Conservation (phyloP, 35 echinoderm and acorn worm genomes). For the Lytechinus variegatus region DNA sequence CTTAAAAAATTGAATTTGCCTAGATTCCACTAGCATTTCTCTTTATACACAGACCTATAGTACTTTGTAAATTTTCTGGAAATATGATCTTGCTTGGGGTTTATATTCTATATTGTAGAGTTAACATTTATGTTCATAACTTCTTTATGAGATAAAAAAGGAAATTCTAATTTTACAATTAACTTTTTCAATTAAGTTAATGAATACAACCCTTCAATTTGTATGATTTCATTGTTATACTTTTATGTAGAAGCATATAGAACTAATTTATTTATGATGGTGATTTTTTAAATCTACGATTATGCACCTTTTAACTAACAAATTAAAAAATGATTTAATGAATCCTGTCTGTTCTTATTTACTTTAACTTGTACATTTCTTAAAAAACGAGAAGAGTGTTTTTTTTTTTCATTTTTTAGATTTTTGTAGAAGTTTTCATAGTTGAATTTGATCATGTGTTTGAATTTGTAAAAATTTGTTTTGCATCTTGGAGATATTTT, state of each 20-base stretch:
- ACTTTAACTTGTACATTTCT: too few species aligned
- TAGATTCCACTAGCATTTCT: too few species aligned
- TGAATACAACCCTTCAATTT: too few species aligned
- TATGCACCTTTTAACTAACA: background rate
- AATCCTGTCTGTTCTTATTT: too few species aligned
- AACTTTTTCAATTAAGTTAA: too few species aligned
- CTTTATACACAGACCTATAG: too few species aligned
- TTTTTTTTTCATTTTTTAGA: background rate
- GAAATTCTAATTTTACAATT: background rate
- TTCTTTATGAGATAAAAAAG: background rate
- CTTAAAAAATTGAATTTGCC: too few species aligned
- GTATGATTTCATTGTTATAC: too few species aligned
- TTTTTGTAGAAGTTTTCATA: too few species aligned
- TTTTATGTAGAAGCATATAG: too few species aligned
- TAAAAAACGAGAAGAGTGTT: background rate
- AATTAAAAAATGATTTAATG: background rate
- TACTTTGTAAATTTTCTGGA: background rate
- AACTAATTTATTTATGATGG: too few species aligned
- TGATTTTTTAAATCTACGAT: background rate
- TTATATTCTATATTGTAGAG: background rate
- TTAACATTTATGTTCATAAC: background rate
- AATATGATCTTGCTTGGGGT: background rate
- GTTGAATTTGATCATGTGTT: too few species aligned
- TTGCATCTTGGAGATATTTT: background rate
- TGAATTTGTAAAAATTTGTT: background rate